Conservation (phyloP, 2,888 invertebrate genomes). For the Siphonodentalium dalli region DNA sequence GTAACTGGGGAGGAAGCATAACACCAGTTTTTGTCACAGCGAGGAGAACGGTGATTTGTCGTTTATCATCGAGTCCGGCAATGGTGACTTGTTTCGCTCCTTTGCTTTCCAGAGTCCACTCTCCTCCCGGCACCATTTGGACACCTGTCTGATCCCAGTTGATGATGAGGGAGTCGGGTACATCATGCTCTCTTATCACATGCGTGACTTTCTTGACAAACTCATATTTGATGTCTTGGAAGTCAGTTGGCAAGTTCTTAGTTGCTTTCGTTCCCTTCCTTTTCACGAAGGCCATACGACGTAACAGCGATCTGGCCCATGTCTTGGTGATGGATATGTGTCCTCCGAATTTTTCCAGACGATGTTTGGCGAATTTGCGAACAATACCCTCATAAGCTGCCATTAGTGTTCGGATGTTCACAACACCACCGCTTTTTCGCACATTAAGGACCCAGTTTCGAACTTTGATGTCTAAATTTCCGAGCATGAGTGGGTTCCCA, state of each 20-base stretch:
- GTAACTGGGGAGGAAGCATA: conserved; percentile 30
- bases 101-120: conserved; percentile 26
- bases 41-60: conserved; percentile 29
- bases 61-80: conserved; percentile 30
- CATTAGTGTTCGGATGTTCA: too few relatives aligned
- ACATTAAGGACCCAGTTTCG: too few relatives aligned
- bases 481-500: too few relatives aligned
- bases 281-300: conserved; percentile 27
- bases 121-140: conserved; percentile 27
- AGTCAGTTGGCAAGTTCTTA: conserved; percentile 23
- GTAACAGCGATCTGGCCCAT: conserved; percentile 19
- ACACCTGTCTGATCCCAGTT: conserved; percentile 32
- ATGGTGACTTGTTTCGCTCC: conserved; percentile 15
- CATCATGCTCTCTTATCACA: conserved; percentile 6
- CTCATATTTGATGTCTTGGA: conserved; percentile 14
- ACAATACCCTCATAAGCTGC: conserved; percentile 16
- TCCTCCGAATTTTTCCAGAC: conserved; percentile 18
- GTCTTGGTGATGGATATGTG: conserved; percentile 12
- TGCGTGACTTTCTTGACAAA: conserved; percentile 11
- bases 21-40: conserved; percentile 21
- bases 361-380: conserved; percentile 7
- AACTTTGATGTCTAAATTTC: too few relatives aligned
- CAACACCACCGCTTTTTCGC: too few relatives aligned
- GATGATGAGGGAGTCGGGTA: conserved; percentile 27
- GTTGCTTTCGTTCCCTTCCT: conserved; percentile 24